phyloP scores from a whole-genome alignment of 2,797 vertebrate species.

The Enteromius unitaeniatus region DNA sequence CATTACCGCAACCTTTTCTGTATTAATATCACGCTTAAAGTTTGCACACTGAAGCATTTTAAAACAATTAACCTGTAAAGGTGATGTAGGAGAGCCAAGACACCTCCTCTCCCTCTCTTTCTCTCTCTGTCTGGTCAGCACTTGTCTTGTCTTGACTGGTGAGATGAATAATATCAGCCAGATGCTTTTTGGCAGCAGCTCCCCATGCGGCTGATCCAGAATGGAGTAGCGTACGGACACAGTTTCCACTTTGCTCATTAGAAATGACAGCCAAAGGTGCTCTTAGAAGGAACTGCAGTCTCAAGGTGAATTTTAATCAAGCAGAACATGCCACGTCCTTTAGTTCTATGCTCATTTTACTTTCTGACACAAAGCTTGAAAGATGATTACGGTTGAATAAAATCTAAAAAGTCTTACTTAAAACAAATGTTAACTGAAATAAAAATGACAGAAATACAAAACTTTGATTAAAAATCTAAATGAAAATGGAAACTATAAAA shows the following conservation, averaged over 20 bases:
- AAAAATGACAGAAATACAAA: background rate
- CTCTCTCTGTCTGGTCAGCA: constrained; percentile 48
- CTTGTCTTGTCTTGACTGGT: constrained; percentile 64
- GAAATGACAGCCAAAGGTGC: constrained; percentile 44
- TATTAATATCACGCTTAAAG: background rate
- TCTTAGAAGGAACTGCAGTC: constrained; percentile 22
- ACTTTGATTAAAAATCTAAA: background rate
- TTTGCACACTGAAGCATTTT: constrained; percentile 24
- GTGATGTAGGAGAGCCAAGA: constrained; percentile 5
- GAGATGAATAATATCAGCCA: constrained; percentile 66
- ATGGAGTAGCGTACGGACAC: constrained; percentile 25
- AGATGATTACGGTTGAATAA: background rate
- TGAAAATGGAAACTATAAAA: background rate
- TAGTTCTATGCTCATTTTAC: background rate
- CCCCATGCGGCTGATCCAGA: constrained; percentile 33
- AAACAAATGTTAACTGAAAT: background rate
- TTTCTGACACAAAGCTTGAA: background rate
- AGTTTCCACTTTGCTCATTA: constrained; percentile 49
- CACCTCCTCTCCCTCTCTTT: background rate
- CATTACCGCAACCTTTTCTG: constrained; percentile 11
- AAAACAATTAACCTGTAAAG: constrained; percentile 30
- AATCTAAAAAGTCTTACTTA: background rate
- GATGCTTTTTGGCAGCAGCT: constrained; percentile 60
- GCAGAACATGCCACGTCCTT: background rate
- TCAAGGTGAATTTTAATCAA: constrained; percentile 56